Evolutionary conservation across 1,140 invertebrate species (phyloP).

Genomic region (Macrostomum lignano): DNA sequence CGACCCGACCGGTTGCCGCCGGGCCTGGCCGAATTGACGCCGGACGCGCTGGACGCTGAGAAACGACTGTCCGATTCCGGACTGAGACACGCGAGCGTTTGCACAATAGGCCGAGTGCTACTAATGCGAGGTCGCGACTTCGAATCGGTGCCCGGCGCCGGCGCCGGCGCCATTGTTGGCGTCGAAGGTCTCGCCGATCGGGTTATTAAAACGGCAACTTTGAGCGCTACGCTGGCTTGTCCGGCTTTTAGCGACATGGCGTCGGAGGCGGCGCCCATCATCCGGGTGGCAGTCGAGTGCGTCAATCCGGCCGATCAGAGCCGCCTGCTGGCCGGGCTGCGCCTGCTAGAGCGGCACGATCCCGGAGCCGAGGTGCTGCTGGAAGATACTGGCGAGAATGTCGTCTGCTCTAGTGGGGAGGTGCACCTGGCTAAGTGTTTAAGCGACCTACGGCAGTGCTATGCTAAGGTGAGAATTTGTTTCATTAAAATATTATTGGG

Average conservation of each 20-base stretch:
- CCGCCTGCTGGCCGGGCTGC: conserved; percentile 42
- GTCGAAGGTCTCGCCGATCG: conserved; percentile 59
- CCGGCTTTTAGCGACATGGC: conserved; percentile 59
- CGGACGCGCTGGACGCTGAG: too few species aligned
- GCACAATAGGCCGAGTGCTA: too few species aligned
- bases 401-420: conserved; percentile 79
- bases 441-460: conserved; percentile 42
- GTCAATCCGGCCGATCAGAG: neutral
- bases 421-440: conserved; percentile 81
- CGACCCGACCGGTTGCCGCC: too few species aligned
- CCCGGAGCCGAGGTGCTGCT: conserved; percentile 57
- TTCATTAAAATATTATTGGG: conserved; percentile 3
- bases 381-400: conserved; percentile 76
- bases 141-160: too few species aligned
- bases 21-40: too few species aligned
- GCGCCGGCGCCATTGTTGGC: too few species aligned
- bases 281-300: conserved; percentile 82
- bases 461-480: conserved; percentile 1
- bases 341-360: conserved; percentile 62
- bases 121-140: too few species aligned
- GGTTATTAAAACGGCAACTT: conserved; percentile 58
- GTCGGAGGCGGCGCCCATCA: conserved; percentile 50
- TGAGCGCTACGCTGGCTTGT: conserved; percentile 52
- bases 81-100: conserved; percentile 8
- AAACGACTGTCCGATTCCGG: neutral